Percentiles rank a stretch among this genome's conserved stretches.
These are phyloP conservation scores for Graptemys geographica DNA, from an alignment of 2,797 vertebrate species.

Conservation along the genomic window DNA sequence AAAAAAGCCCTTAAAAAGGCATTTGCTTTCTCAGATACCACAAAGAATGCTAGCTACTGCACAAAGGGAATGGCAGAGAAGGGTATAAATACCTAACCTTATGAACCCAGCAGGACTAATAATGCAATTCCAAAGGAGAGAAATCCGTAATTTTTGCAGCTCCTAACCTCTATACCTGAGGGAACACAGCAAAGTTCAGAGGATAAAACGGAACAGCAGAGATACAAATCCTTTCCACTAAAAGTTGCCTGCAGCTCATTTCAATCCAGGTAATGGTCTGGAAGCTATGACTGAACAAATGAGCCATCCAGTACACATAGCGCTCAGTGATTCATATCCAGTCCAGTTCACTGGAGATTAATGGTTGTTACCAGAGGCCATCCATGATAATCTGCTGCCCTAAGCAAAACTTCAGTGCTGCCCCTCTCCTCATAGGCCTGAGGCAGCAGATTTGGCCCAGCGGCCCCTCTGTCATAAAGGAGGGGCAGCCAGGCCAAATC, in stretches of 20 bases:
- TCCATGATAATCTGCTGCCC: neutral
- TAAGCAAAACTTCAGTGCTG: neutral
- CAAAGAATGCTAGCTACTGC: conserved; percentile 7
- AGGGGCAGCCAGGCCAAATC: neutral
- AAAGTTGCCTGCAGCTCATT: neutral
- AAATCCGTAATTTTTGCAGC: neutral
- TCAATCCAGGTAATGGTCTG: neutral
- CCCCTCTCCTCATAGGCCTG: neutral
- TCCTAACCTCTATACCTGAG: neutral
- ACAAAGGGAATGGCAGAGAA: neutral
- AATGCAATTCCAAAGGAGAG: conserved; percentile 11
- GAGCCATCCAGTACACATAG: accelerated
- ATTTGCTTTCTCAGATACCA: conserved; percentile 27
- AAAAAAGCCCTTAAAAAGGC: conserved; percentile 47
- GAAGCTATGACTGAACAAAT: neutral
- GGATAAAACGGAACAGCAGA: neutral
- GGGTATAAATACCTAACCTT: conserved; percentile 52
- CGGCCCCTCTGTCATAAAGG: no score
- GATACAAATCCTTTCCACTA: neutral
- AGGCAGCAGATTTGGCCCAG: neutral
- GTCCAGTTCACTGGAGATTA: neutral
- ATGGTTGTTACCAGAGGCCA: neutral
- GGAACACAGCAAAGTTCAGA: neutral
- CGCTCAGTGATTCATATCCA: neutral
- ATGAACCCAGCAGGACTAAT: conserved; percentile 36